phyloP scores from a whole-genome alignment of 1,140 invertebrate genomes.

The Nasonia longicornis region DNA sequence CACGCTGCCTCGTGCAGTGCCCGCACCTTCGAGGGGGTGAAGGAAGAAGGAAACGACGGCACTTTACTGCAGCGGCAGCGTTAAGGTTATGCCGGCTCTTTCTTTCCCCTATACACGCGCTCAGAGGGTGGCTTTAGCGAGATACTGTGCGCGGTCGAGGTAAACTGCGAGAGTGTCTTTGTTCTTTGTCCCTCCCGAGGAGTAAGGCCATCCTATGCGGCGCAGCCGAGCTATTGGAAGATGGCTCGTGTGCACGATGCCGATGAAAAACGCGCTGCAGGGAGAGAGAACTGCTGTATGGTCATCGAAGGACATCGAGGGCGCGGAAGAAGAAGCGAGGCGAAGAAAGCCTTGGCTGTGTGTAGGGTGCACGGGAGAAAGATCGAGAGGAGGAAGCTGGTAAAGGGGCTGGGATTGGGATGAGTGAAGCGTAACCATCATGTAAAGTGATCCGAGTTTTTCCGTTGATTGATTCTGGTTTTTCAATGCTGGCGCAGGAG shows the following conservation, averaged over 20 bases:
- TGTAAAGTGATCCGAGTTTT: background rate
- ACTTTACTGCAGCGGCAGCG: slow-evolving; percentile 23
- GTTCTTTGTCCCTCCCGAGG: background rate
- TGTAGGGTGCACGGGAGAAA: slow-evolving; percentile 9
- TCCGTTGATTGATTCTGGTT: background rate
- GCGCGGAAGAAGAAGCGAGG: background rate
- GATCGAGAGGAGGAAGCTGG: background rate
- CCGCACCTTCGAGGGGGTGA: background rate
- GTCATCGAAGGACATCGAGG: background rate
- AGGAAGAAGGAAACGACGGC: background rate
- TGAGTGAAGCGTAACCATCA: too few relatives aligned
- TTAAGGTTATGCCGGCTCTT: slow-evolving; percentile 9
- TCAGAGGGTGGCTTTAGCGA: background rate
- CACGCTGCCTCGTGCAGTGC: background rate
- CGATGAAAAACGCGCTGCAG: background rate
- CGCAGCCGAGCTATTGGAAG: background rate
- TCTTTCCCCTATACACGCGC: background rate
- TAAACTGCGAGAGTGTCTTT: slow-evolving; percentile 3
- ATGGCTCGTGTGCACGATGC: background rate
- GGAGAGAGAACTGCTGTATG: background rate
- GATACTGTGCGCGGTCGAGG: slow-evolving; percentile 11
- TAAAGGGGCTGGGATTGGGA: too few relatives aligned
- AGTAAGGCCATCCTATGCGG: background rate
- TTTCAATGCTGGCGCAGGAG: too few relatives aligned
- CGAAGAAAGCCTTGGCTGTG: background rate